Percentiles rank a stretch among this genome's conserved stretches.
Conservation (phyloP, 2,888 invertebrate species). For the Blastobasis adustella region DNA sequence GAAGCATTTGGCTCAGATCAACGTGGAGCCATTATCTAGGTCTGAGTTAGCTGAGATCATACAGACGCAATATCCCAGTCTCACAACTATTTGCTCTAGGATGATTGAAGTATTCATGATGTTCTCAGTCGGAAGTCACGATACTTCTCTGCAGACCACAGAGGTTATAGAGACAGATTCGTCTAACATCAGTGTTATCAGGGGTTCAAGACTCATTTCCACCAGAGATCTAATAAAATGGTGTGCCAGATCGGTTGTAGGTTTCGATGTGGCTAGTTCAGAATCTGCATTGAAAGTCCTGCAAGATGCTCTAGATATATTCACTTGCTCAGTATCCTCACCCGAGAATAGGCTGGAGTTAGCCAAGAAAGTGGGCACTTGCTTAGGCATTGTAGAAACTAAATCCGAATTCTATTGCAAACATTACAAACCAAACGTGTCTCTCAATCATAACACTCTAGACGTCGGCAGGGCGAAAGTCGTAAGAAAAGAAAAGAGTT, state of each 20-base stretch:
- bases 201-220: constrained; percentile 80
- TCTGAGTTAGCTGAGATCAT: constrained; percentile 85
- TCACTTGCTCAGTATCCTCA: constrained; percentile 86
- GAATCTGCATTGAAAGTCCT: constrained; percentile 82
- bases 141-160: constrained; percentile 58
- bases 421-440: constrained; percentile 85
- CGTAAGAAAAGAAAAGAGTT: constrained; percentile 49
- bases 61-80: constrained; percentile 78
- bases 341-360: constrained; percentile 78
- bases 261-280: constrained; percentile 83
- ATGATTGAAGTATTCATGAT: constrained; percentile 89
- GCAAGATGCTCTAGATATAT: constrained; percentile 94
- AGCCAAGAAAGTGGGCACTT: constrained; percentile 84
- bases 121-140: constrained; percentile 83
- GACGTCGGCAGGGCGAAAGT: constrained; percentile 82
- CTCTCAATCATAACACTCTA: constrained; percentile 72
- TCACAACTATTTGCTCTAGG: constrained; percentile 82
- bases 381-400: constrained; percentile 86
- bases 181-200: constrained; percentile 35
- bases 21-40: constrained; percentile 84
- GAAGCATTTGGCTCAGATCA: constrained; percentile 87
- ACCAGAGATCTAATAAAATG: constrained; percentile 94
- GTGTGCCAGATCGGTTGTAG: constrained; percentile 85
- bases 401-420: constrained; percentile 88
- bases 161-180: constrained; percentile 27